Base-by-base conservation (phyloP, 2,113 vertebrate species). In the Capreolus pygargus region DNA sequence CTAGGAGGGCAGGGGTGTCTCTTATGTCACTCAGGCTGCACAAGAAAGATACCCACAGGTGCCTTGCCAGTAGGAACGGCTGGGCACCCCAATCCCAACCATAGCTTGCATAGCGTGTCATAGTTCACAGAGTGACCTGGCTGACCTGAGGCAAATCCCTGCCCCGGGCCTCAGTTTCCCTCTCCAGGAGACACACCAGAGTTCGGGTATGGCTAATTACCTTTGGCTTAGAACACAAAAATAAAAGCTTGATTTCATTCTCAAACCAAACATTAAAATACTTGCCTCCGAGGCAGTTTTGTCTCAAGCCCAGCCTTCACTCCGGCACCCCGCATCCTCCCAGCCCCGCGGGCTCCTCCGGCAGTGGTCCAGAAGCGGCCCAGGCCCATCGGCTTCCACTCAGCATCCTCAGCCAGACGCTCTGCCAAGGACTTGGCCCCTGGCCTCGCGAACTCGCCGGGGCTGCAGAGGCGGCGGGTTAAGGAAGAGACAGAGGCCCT, bases 351-450 rank as follows among this genome's bases (percentile, higher is more conserved):
- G 91, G 47, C 28, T 81, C 67, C 50, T 14, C 86, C 5, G 57
- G 78, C 87, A 0, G 60, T 0, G 0, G 4, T 88, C 92, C 96
- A 97, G 83, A 10, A 33, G 3, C 2, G 0, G 50, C 55, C 90
- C 2, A 0, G 79, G 52, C 82, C 91, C 97, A 97, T 96, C 95
- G 97, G 97, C 92, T 96, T 98, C 87, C 70, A 96, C 94, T 96
- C 95, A 90, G 83, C 17, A 0, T 45, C 79, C 86, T 54, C 4
- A 1, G 54, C 86, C 0, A 0, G 91, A 67, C 0, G 0, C 83
- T 64, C 95, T 95, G 96, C 83, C 89, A 43, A 91, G 92, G 61
- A 33, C 89, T 89, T 96, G 94, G 97, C 95, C 30, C 50, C 1
- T 5, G 27, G 98, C 97, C 97, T 79, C 3, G 0, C 1, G 23